phyloP scores from a whole-genome alignment of 2,113 vertebrate genomes.

The Melanostigma gelatinosum region DNA sequence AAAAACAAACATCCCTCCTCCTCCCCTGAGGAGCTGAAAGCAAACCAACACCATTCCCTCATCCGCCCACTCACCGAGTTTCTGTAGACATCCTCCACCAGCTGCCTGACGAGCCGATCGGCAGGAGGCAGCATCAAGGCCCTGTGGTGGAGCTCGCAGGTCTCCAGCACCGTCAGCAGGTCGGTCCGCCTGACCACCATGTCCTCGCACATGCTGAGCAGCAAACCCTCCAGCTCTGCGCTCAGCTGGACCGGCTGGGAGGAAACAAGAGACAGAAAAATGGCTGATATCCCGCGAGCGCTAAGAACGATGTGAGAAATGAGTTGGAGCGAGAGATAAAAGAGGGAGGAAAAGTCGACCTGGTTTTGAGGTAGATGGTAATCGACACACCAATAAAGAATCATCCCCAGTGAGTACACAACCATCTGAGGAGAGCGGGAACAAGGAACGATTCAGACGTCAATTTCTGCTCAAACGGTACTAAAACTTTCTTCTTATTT shows the following conservation, averaged over 20 bases:
- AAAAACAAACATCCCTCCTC: not conserved
- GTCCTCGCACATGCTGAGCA: slow-evolving; percentile 91
- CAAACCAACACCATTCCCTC: slow-evolving; percentile 23
- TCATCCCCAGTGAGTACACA: slow-evolving; percentile 92
- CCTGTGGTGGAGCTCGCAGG: slow-evolving; percentile 82
- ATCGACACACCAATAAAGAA: slow-evolving; percentile 91
- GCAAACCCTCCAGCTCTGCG: slow-evolving; percentile 81
- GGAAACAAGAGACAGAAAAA: not conserved
- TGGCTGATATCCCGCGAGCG: not conserved
- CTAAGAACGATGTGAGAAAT: too few species aligned
- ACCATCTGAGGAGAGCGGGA: slow-evolving; percentile 80
- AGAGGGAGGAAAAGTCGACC: slow-evolving; percentile 68
- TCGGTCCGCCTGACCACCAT: slow-evolving; percentile 75
- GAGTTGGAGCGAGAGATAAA: not conserved
- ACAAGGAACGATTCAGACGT: not conserved
- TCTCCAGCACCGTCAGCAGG: slow-evolving; percentile 83
- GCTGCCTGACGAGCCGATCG: slow-evolving; percentile 76
- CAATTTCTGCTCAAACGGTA: not conserved
- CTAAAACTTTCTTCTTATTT: not conserved
- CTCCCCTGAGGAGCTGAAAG: not conserved
- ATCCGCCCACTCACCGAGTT: slow-evolving; percentile 69
- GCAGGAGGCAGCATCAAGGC: slow-evolving; percentile 74
- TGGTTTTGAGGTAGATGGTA: slow-evolving; percentile 89
- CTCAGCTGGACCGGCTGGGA: slow-evolving; percentile 85
- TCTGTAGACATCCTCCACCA: slow-evolving; percentile 83